Conservation (phyloP, 2,113 vertebrate species). For the Hyperoodon ampullatus region DNA sequence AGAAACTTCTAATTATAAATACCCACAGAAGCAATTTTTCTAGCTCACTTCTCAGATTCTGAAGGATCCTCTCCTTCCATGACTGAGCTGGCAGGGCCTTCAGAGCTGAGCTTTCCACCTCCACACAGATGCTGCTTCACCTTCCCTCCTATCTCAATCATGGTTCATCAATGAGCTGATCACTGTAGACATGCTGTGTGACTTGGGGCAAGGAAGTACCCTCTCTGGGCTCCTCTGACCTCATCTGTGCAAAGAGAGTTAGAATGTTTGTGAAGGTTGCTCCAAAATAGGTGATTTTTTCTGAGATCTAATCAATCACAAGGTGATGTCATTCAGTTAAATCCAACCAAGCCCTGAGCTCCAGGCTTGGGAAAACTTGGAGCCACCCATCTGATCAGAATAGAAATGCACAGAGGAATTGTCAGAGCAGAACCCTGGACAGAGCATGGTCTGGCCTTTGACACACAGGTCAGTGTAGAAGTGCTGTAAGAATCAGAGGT, state of each 20-base stretch:
- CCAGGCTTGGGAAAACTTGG: not conserved
- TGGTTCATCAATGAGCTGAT: accelerated
- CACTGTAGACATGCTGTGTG: not conserved
- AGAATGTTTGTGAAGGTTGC: not conserved
- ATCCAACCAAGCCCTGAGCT: not conserved
- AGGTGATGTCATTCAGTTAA: not conserved
- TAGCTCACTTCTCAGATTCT: not conserved
- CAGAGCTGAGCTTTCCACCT: not conserved
- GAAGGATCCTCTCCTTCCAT: not conserved
- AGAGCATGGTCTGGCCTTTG: not conserved
- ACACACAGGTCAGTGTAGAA: not conserved
- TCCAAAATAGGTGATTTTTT: not conserved
- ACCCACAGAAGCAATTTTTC: not conserved
- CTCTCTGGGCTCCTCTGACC: not conserved
- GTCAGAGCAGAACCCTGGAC: not conserved
- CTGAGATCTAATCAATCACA: not conserved
- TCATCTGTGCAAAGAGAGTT: not conserved
- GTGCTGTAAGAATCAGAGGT: not conserved
- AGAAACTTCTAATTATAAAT: not conserved
- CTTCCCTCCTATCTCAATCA: not conserved
- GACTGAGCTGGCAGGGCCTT: not conserved
- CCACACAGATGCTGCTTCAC: accelerated
- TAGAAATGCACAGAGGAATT: not conserved
- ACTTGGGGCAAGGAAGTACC: not conserved
- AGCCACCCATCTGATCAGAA: not conserved